Base-by-base conservation (phyloP, 2,113 vertebrate genomes). In the Scartelaos histophorus region DNA sequence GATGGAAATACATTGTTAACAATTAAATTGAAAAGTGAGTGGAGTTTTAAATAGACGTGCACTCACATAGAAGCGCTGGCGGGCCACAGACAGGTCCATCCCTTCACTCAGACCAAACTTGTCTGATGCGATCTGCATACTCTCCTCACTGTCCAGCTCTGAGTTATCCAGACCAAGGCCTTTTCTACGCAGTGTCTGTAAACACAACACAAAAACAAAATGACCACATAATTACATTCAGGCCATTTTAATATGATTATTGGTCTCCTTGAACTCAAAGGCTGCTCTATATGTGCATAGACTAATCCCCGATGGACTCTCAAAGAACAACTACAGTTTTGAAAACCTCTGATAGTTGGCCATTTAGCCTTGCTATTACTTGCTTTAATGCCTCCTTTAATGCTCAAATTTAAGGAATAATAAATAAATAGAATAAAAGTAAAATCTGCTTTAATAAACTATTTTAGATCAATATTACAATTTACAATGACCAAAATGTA, bases 111-210 rank as follows among this genome's bases (percentile, higher is more conserved):
- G 56, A 75, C 91, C 90, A 1, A 83, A 92, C 81, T 94, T 96
- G 25, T 95, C 95, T 3, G 80, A 73, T 0, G 89, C 91, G 66
- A 82, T 86, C 45, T 93, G 94, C 19, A 90, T 87, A 0, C 82
- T 92, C 49, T 96, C 95, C 0, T 96, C 95, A 2, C 90, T 84
- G 75, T 97, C 96, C 60, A 96, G 66, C 82, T 96, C 97, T 0
- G 94, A 85, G 71, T 89, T 81, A 0, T 97, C 96, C 1, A 96
- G 81, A 4, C 94, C 95, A 62, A 97, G 56, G 3, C 96, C 96
- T 76, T 97, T 97, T 84, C 95, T 94, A 65, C 95, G 95, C 88
- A 98, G 90, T 0, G 96, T 97, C 97, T 98, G 84, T 9, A 25
- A 13, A 66, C 70, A 75, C 21, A 75, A 76, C 53, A 76, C 74